Base-by-base conservation (phyloP, 2,113 vertebrate genomes). In the Halcyon senegalensis region DNA sequence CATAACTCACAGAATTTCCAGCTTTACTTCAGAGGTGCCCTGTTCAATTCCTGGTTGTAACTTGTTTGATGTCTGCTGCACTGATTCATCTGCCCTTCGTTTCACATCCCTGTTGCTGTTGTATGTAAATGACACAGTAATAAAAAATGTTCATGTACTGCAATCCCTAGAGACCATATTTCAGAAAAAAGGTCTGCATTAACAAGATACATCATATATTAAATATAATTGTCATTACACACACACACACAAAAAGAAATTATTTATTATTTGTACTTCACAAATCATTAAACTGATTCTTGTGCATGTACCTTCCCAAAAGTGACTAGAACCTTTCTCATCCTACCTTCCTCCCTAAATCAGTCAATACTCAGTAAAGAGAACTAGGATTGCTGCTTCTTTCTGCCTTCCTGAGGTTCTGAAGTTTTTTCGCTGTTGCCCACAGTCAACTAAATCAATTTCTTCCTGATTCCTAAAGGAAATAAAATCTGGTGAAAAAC, bases 41-140 rank as follows among this genome's bases (percentile, higher is more conserved):
- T 21, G 7, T 75, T 44, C 35, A 69, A 7, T 46, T 17, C 15
- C 28, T 76, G 30, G 3, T 19, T 56, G 12, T 41, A 69, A 43
- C 10, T 60, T 55, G 13, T 28, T n/a, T 46, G 27, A 11, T 43
- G 12, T 62, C 9, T 77, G 10, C n/a, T 64, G 16, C 19, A 50
- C 16, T 50, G 30, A 6, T 27, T 64, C 21, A 16, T 44, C 4
- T n/a, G 2, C 5, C 53, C 48, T 72, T 35, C 31, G 43, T 48
- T 30, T 72, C 37, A 33, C 37, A 43, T 83, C 69, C 33, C 13
- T 78, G 64, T 27, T 70, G 13, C 39, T 87, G 4, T 66, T 87
- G n/a, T 14, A 25, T 87, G 60, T 74, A 97, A 96, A 96, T 91
- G 35, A 66, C 37, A 67, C 48, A 62, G 20, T 66, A 77, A 89